phyloP scores from a whole-genome alignment of 2,797 vertebrate species.

The Typhlichthys eigenmanni region DNA sequence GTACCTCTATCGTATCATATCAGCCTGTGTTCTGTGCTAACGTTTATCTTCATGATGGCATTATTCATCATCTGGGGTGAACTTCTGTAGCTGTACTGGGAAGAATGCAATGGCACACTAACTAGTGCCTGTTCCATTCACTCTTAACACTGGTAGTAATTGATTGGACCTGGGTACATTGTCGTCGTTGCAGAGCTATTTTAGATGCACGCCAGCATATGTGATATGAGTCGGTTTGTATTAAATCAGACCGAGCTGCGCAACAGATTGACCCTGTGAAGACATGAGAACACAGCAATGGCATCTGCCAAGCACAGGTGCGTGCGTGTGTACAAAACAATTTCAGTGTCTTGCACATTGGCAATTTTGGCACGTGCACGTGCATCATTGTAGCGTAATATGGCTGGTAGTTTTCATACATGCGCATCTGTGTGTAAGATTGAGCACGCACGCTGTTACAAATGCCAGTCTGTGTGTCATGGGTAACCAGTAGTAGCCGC shows the following conservation, averaged over 20 bases:
- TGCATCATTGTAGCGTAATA: too few species aligned
- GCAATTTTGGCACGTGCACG: too few species aligned
- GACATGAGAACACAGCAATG: slow-evolving; percentile 62
- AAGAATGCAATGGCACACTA: slow-evolving; percentile 8
- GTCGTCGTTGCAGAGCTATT: slow-evolving; percentile 53
- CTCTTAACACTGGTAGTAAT: slow-evolving; percentile 36
- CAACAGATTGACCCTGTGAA: slow-evolving; percentile 56
- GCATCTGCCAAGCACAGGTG: slow-evolving; percentile 62
- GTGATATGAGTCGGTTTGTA: slow-evolving; percentile 68
- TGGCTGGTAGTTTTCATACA: too few species aligned
- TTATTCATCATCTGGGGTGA: slow-evolving; percentile 10
- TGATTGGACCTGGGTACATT: slow-evolving; percentile 34
- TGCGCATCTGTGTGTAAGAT: too few species aligned
- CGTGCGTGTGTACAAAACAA: slow-evolving; percentile 19
- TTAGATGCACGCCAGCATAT: slow-evolving; percentile 30
- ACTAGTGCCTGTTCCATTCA: slow-evolving; percentile 24
- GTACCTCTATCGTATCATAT: too few species aligned
- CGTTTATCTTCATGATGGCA: slow-evolving; percentile 10
- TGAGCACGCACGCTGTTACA: neutral
- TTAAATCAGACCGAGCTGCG: slow-evolving; percentile 74
- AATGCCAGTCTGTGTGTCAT: neutral
- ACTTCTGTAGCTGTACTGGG: slow-evolving; percentile 2
- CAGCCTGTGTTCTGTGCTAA: neutral
- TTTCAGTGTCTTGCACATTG: neutral
- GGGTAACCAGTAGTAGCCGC: neutral